A percentile compares a stretch with the other conserved stretches of the same genome.
Conservation (phyloP, 1,140 invertebrate genomes). For the Diploscapter pachys region DNA sequence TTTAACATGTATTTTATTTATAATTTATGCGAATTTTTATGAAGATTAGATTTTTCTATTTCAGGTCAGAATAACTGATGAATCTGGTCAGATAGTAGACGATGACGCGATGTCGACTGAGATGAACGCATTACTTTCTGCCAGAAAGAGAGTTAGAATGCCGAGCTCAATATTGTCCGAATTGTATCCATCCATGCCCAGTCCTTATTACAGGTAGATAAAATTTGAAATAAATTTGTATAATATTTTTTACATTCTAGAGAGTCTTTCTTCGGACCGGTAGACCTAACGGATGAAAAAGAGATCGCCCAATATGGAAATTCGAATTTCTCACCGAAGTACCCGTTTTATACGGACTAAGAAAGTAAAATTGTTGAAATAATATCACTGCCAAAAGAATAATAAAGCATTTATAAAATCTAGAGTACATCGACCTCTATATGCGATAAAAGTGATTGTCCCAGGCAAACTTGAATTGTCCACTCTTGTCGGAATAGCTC, state of each 20-base stretch:
- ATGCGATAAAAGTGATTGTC: too few relatives aligned
- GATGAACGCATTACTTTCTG: slow-evolving; percentile 36
- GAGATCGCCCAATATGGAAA: slow-evolving; percentile 53
- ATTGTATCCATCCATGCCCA: slow-evolving; percentile 53
- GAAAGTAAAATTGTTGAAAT: neutral
- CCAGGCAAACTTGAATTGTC: too few relatives aligned
- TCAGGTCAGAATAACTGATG: slow-evolving; percentile 52
- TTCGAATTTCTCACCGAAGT: slow-evolving; percentile 52
- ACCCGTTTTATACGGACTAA: slow-evolving; percentile 52
- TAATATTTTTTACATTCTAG: slow-evolving; percentile 33
- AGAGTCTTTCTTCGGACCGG: slow-evolving; percentile 53
- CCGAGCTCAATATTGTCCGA: slow-evolving; percentile 56
- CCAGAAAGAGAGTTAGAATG: slow-evolving; percentile 55
- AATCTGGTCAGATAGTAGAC: slow-evolving; percentile 42
- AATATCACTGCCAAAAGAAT: too few relatives aligned
- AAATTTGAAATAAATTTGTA: neutral
- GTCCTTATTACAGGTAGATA: slow-evolving; percentile 53
- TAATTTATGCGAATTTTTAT: neutral
- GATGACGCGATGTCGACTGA: slow-evolving; percentile 42
- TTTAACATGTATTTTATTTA: neutral
- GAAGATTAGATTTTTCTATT: neutral
- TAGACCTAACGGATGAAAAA: slow-evolving; percentile 55
- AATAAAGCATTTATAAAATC: too few relatives aligned
- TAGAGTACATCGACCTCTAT: too few relatives aligned
- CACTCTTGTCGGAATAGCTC: too few relatives aligned